Base-by-base conservation (phyloP, 2,113 vertebrate genomes). In the Macroglossus sobrinus region DNA sequence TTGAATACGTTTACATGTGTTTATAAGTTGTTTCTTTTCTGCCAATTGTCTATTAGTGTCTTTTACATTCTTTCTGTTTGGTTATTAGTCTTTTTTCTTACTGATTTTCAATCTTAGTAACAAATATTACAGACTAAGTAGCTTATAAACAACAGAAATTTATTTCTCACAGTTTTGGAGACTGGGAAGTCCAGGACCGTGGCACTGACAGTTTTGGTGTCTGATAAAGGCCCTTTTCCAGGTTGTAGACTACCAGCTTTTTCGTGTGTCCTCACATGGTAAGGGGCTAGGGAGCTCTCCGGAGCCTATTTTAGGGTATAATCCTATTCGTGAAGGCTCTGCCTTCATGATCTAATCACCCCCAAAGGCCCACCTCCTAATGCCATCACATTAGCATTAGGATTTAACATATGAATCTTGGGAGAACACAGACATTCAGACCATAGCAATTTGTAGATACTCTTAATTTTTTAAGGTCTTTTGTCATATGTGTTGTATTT, bases 21-120 rank as follows among this genome's bases (percentile, higher is more conserved):
- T 92, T 95, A 33, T 59, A 57, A 92, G 15, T 82, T n/a, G n/a
- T 76, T 92, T 18, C 53, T 95, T 92, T 92, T 89, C 59, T 92
- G 35, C 57, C 24, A 57, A 1, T 95, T 74, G 24, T 59, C 47
- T 89, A 11, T 74, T 74, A 12, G 40, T 63, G 55, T 6, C 43
- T 86, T 85, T 80, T 86, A 24, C 30, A 80, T 53, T 30, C 26
- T 72, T 85, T 63, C 74, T 64, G 4, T 80, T 81, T 79, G 30
- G 22, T 95, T 81, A 57, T 81, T 63, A 22, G 63, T 30, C 38
- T 21, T 81, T 71, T 76, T 50, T 94, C 45, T 24, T 59, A 68
- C 1, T 84, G 69, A 50, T 79, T 79, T 68, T 79, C 59, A 64
- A 1, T 64, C 72, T 68, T 30, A 38, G 86, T 66, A 43, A 35